phyloP scores from a whole-genome alignment of 2,888 invertebrate genomes.

The Eupithecia subumbrata region DNA sequence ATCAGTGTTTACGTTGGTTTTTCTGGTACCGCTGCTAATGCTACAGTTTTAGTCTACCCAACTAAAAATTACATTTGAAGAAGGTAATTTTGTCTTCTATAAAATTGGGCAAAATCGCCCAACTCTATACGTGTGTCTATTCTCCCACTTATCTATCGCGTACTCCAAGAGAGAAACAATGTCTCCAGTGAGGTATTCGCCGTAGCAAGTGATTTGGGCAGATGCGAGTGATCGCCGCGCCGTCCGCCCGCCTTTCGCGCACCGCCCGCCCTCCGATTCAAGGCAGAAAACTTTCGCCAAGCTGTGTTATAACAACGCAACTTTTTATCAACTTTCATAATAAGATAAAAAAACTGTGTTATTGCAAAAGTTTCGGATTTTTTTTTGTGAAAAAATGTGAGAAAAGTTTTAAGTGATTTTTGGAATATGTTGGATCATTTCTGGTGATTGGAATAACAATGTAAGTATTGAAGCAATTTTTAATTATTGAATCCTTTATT shows the following conservation, averaged over 20 bases:
- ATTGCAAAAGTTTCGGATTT: background rate
- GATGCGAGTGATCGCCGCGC: background rate
- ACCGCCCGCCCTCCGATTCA: background rate
- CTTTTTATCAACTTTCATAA: background rate
- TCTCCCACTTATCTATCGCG: background rate
- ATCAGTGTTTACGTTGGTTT: no score
- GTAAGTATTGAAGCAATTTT: background rate
- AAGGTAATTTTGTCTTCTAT: background rate
- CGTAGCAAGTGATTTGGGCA: background rate
- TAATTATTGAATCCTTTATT: background rate
- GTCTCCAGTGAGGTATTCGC: background rate
- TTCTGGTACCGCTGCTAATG: no score
- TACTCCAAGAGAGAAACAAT: background rate
- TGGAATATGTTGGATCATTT: background rate
- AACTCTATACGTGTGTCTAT: background rate
- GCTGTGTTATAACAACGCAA: background rate
- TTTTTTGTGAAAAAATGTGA: background rate
- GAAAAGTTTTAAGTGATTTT: background rate
- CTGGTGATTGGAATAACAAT: background rate
- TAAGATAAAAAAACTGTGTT: background rate
- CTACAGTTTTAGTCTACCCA: background rate
- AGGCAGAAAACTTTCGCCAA: background rate
- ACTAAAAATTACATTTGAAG: background rate
- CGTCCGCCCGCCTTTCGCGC: conserved; percentile 6
- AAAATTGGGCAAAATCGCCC: background rate